phyloP scores from a whole-genome alignment of 2,797 vertebrate species.

The Lerista edwardsae region DNA sequence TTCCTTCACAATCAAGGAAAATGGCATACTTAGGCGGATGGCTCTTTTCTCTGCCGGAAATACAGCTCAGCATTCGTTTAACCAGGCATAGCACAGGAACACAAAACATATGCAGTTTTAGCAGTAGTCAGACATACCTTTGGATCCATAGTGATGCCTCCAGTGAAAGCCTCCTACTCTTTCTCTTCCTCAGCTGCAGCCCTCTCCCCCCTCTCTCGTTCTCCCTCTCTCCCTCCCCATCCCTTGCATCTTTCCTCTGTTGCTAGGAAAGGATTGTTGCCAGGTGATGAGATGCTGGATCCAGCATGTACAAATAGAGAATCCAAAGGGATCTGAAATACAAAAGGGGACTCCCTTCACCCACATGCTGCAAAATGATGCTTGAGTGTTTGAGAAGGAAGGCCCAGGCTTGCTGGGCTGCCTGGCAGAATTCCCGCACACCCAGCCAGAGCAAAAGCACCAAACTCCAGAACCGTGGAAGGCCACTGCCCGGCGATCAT shows the following conservation, averaged over 20 bases:
- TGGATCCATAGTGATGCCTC: conserved; percentile 31
- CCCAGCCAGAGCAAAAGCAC: neutral
- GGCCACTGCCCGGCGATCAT: neutral
- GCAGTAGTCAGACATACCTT: conserved; percentile 38
- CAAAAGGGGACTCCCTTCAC: conserved; percentile 14
- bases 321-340: conserved; percentile 18
- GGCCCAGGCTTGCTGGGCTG: neutral
- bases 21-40: neutral
- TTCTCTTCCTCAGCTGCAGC: conserved; percentile 36
- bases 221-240: neutral
- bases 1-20: neutral
- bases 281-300: conserved; percentile 57
- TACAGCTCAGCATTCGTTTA: neutral
- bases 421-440: neutral
- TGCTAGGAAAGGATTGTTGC: conserved; percentile 59
- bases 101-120: neutral
- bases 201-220: conserved; percentile 1
- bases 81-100: neutral
- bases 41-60: neutral
- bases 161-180: conserved; percentile 33
- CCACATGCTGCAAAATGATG: neutral
- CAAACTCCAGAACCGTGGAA: neutral
- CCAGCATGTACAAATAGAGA: conserved; percentile 38
- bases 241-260: conserved; percentile 35
- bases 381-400: neutral